Evolutionary conservation across 2,797 vertebrate species (phyloP), one percentile per base, ranked within the genome.

Genomic region (Menidia menidia): DNA sequence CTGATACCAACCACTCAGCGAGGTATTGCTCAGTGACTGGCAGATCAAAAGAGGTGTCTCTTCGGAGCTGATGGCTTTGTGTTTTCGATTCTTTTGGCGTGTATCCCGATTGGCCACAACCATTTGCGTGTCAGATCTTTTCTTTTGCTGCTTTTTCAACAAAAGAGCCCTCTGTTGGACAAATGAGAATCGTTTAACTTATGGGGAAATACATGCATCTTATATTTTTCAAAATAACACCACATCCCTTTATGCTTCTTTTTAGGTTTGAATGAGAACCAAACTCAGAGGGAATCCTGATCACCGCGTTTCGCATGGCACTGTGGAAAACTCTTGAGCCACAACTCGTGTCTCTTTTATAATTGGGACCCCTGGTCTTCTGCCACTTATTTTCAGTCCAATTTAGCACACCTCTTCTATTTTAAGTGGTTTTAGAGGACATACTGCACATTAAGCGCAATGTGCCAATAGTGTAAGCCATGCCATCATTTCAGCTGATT

Each of bases 121-220:
- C 96, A 96, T 96, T 54, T 95, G 93, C n/a, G 89, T 72, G 68
- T 96, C 95, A 41, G 94, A 84, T 68, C 96, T 93, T 71, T 95
- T 96, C 67, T 93, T 95, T 54, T 94, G 94, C 82, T 96, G 96
- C 82, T 95, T 97, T 86, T 95, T 96, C 50, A 96, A 94, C 78
- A 96, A 75, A 51, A 97, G 92, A 2, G 59, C 91, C 71, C 93
- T 81, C 96, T 97, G 85, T 8, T 42, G 62, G 54, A 75, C 10
- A 72, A 44, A 48, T 16, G 1, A 62, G 33, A 1, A 45, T 41
- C 44, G 41, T 33, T 39, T 39, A 39, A 39, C 35, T 39, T 39
- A 39, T 7, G 35, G 10, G 35, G 10, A 39, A 4, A 39, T 10
- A 25, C 25, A 25, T 25, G 25, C 25, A 25, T 25, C 25, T 25